Evolutionary conservation across 2,113 vertebrate genomes (phyloP), one percentile per base, ranked within the genome.

Genomic region (Melanostigma gelatinosum): DNA sequence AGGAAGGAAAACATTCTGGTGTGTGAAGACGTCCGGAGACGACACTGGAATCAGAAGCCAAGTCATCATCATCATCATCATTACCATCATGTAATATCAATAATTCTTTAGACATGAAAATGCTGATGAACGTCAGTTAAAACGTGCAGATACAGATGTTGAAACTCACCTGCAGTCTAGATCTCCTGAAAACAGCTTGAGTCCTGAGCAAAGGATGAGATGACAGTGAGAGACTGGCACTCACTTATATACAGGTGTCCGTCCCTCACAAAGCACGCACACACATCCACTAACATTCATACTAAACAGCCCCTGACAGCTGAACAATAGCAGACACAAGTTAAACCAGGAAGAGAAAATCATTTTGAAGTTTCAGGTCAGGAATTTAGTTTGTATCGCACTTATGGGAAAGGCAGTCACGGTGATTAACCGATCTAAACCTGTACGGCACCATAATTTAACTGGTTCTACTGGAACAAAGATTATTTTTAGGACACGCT

Each of bases 1-100:
- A 79, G 50, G 27, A 79, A 4, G 24, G 32, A 27, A 18, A 77
- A 34, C 84, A 84, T 89, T 72, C 1, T 78, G 36, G 6, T 5
- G 61, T 12, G 24, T 61, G 40, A 54, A 27, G 22, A 34, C 0
- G 15, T 50, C 65, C 61, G 32, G 69, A 67, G 10, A 70, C 46
- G 44, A 34, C 34, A 44, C 48, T 79, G 79, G 18, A 81, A 84
- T 15, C 2, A 65, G 44, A 73, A 38, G 66, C 0, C 18, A 57
- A 6, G 34, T 44, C 42, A 58, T 52, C 0, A 27, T 66, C 42
- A 58, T 52, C 0, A 27, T 66, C 18, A 64, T 64, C 24, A 46
- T 36, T 12, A 60, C 44, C 24, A 52, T 36, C 40, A 48, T 50
- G 22, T 18, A n/a, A 16, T 16, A 18, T 24, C 2, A 63, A 67